Evolutionary conservation across 2,888 invertebrate species (phyloP), one percentile per base, ranked within the genome.

Genomic region (Diaperis boleti): DNA sequence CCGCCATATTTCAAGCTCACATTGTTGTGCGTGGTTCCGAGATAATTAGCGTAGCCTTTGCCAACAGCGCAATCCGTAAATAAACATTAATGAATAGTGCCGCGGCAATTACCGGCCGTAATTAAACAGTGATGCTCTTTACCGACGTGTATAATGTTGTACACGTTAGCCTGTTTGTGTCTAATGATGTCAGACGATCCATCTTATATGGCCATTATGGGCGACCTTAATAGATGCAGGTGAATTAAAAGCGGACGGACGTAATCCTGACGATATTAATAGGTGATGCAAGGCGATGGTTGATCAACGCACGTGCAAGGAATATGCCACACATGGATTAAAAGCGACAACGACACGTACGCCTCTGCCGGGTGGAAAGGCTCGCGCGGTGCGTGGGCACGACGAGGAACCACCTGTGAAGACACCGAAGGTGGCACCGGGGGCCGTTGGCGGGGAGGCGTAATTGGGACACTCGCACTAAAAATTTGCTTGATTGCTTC

Each of bases 51-150:
- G 49, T 47, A 44, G 56, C 39, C 39, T 56, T 64, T 63, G 59
- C 52, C 45, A 49, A 44, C 49, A 61, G 54, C 49, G 52, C 57
- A 49, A 47, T 59, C 57, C 63, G 65, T 63, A 63, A 63, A 65
- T 65, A 63, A 59, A 55, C 55, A 41, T 50, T 65, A 65, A 65
- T 63, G 63, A 65, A 60, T 50, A 47, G 55, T 63, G 50, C 59
- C 18, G 49, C 56, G 42, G 65, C 65, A 65, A 65, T 65, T 65
- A 65, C 63, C 54, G 41, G 44, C 31, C 47, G 59, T 45, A 65
- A 65, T 65, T 65, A 65, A 65, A 59, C 59, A 42, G 50, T 20
- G 59, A 59, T 59, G 59, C 59, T 50, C 59, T 50, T 59, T 59
- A 59, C 59, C 59, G 49, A 59, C n/a, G n/a, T 39, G 59, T 44